Evolutionary conservation across 2,797 vertebrate genomes (phyloP).

Genomic region (Sphaeramia orbicularis): DNA sequence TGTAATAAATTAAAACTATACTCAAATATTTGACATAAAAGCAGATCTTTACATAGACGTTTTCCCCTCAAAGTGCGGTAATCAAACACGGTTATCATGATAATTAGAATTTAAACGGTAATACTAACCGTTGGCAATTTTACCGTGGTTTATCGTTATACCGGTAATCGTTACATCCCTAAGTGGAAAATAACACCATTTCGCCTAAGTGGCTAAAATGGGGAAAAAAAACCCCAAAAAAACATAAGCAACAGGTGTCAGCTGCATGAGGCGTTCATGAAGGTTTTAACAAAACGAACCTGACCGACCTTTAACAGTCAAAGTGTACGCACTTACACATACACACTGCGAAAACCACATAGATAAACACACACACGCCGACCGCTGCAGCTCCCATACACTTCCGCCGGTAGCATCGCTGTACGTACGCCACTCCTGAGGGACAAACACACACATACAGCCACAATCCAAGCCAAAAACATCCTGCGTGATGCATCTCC

Average conservation of each 20-base stretch:
- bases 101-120: too few relatives aligned
- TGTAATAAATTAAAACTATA: too few relatives aligned
- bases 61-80: too few relatives aligned
- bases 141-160: too few relatives aligned
- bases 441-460: background rate
- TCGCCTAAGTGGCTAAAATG: constrained; percentile 36
- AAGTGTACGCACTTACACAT: constrained; percentile 18
- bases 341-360: constrained; percentile 25
- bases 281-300: constrained; percentile 24
- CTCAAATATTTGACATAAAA: too few relatives aligned
- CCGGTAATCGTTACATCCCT: too few relatives aligned
- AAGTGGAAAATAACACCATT: constrained; percentile 69
- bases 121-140: too few relatives aligned
- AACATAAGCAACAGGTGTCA: constrained; percentile 23
- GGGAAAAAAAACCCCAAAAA: background rate
- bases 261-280: constrained; percentile 31
- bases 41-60: too few relatives aligned
- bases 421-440: constrained; percentile 13
- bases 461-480: background rate
- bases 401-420: constrained; percentile 7
- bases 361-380: constrained; percentile 47
- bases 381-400: constrained; percentile 5
- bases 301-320: constrained; percentile 27
- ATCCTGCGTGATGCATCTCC: background rate
- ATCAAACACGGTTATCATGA: too few relatives aligned